Evolutionary conservation across 2,113 vertebrate genomes (phyloP).

Genomic region (Gorsachius goisagi): DNA sequence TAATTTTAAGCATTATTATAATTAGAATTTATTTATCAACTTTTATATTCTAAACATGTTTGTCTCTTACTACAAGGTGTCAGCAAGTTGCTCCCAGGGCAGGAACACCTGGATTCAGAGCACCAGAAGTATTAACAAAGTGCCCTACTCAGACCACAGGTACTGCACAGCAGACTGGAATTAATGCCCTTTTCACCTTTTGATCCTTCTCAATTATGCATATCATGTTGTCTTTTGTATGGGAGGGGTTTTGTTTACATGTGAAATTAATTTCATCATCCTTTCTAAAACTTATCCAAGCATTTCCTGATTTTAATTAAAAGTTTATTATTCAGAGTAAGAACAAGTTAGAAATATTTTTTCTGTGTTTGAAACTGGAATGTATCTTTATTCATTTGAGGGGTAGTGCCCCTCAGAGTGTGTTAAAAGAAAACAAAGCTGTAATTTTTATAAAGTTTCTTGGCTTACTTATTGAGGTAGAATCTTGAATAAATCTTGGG

Average conservation of each 20-base stretch:
- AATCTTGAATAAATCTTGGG: background rate
- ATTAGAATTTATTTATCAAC: background rate
- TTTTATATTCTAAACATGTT: background rate
- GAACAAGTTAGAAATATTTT: background rate
- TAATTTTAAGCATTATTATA: background rate
- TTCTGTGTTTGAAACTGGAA: background rate
- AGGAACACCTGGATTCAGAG: conserved; percentile 96
- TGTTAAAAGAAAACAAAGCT: background rate
- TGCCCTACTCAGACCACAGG: conserved; percentile 94
- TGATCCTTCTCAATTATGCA: background rate
- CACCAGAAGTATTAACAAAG: conserved; percentile 94
- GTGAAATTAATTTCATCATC: conserved; percentile 1
- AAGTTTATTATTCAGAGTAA: background rate
- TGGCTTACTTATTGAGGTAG: background rate
- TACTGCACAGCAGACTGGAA: conserved; percentile 35
- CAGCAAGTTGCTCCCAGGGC: conserved; percentile 93
- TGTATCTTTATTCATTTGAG: background rate
- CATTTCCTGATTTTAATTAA: conserved; percentile 59
- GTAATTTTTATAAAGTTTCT: background rate
- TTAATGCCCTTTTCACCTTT: background rate
- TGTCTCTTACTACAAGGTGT: conserved; percentile 70
- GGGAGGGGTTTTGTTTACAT: background rate
- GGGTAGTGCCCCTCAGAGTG: background rate
- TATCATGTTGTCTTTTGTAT: background rate
- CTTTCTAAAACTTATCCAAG: background rate